Percentiles rank a stretch among this genome's conserved stretches.
These are phyloP conservation scores for Panthera leo DNA, from an alignment of 2,113 vertebrate species.

Conservation along the genomic window DNA sequence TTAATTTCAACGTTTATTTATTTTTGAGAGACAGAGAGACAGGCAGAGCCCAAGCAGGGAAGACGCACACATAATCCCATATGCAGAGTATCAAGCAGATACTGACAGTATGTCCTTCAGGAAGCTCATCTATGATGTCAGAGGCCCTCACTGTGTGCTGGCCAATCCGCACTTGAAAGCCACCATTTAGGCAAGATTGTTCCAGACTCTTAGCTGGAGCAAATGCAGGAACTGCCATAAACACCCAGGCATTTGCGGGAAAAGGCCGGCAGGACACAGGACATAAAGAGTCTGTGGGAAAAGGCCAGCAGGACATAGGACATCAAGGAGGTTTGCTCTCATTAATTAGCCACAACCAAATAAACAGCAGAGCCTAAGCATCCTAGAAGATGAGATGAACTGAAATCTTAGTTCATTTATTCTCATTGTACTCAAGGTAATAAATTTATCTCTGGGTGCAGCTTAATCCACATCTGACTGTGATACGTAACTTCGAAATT, in stretches of 20 bases:
- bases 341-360: not conserved
- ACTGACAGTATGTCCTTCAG: not conserved
- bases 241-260: not conserved
- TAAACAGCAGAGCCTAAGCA: not conserved
- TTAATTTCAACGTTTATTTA: too few relatives aligned
- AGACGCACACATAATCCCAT: slow-evolving; percentile 52
- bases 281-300: not conserved
- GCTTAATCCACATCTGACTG: not conserved
- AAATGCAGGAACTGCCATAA: not conserved
- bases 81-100: not conserved
- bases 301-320: not conserved
- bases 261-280: not conserved
- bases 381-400: not conserved
- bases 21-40: too few relatives aligned
- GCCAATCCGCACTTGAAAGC: not conserved
- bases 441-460: not conserved
- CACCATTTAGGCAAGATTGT: not conserved
- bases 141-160: not conserved
- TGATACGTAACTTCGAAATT: not conserved
- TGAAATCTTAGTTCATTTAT: not conserved
- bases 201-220: not conserved
- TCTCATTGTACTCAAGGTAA: not conserved
- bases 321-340: not conserved
- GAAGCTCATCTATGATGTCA: not conserved
- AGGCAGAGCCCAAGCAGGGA: too few relatives aligned